phyloP scores from a whole-genome alignment of 2,797 vertebrate genomes.

The Limosa lapponica region DNA sequence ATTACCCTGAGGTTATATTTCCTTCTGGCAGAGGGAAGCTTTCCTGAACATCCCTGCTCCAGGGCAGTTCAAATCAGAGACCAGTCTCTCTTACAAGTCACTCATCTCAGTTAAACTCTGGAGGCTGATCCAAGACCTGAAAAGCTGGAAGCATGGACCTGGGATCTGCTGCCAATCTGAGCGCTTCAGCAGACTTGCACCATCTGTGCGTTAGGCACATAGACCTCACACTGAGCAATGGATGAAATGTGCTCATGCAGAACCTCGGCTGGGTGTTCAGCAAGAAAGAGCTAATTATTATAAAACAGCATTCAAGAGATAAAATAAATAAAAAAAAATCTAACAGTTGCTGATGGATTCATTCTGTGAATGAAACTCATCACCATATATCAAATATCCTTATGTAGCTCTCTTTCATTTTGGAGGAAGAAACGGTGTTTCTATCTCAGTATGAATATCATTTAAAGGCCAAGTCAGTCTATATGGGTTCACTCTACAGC shows the following conservation, averaged over 20 bases:
- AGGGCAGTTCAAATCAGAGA: background rate
- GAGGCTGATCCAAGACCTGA: slow-evolving; percentile 26
- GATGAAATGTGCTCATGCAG: slow-evolving; percentile 23
- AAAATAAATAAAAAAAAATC: slow-evolving; percentile 16
- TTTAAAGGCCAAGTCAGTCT: slow-evolving; percentile 24
- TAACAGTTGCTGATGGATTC: background rate
- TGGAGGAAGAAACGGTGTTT: background rate
- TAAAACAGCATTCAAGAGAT: slow-evolving; percentile 7
- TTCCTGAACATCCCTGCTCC: background rate
- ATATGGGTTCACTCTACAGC: background rate
- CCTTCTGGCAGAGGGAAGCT: background rate
- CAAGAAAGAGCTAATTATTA: background rate
- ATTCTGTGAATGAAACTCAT: background rate
- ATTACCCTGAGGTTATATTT: background rate
- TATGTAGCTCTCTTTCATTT: background rate
- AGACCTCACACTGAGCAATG: slow-evolving; percentile 5
- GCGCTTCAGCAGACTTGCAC: background rate
- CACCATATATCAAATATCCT: background rate
- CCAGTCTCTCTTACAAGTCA: background rate
- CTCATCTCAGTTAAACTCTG: background rate
- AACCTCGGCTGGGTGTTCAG: background rate
- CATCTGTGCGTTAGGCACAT: slow-evolving; percentile 42
- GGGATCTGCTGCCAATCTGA: slow-evolving; percentile 16
- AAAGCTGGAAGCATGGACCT: slow-evolving; percentile 24
- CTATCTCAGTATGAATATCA: background rate